Percentiles rank a stretch among this genome's conserved stretches.
phyloP scores from a whole-genome alignment of 2,888 invertebrate genomes.

The Diaphora mendica region DNA sequence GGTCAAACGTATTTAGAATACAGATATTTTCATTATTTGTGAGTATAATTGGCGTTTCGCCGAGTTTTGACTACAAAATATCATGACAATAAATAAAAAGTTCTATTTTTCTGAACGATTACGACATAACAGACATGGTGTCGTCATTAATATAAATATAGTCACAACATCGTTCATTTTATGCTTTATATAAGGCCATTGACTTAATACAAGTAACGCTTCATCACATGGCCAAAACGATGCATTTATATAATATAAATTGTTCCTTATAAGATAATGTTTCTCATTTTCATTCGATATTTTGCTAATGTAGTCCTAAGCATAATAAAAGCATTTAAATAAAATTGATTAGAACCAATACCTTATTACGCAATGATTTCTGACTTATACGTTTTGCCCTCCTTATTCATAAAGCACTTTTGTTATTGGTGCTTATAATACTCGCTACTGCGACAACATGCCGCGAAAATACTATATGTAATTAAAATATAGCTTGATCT shows the following conservation, averaged over 20 bases:
- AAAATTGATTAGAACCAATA: conserved; percentile 25
- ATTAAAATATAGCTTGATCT: too few species aligned
- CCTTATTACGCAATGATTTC: not conserved
- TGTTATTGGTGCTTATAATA: not conserved
- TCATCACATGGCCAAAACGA: conserved; percentile 58
- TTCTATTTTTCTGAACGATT: conserved; percentile 73
- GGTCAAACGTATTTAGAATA: conserved; percentile 49
- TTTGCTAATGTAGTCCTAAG: conserved; percentile 68
- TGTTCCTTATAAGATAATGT: conserved; percentile 69
- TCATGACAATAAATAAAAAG: conserved; percentile 81
- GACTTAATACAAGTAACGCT: conserved; percentile 34
- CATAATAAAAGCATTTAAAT: conserved; percentile 67
- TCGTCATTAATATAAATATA: conserved; percentile 14
- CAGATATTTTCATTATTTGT: conserved; percentile 49
- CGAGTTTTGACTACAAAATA: conserved; percentile 62
- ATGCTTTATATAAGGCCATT: conserved; percentile 42
- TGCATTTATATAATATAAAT: conserved; percentile 71
- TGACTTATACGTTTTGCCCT: not conserved
- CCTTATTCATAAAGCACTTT: not conserved
- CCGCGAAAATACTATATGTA: not conserved
- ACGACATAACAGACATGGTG: conserved; percentile 39
- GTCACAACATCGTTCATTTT: conserved; percentile 34
- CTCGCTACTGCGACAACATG: not conserved
- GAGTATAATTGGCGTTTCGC: conserved; percentile 43
- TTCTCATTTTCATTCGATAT: conserved; percentile 61